phyloP scores from a whole-genome alignment of 2,888 invertebrate species.

The Sclerodermus sp. region DNA sequence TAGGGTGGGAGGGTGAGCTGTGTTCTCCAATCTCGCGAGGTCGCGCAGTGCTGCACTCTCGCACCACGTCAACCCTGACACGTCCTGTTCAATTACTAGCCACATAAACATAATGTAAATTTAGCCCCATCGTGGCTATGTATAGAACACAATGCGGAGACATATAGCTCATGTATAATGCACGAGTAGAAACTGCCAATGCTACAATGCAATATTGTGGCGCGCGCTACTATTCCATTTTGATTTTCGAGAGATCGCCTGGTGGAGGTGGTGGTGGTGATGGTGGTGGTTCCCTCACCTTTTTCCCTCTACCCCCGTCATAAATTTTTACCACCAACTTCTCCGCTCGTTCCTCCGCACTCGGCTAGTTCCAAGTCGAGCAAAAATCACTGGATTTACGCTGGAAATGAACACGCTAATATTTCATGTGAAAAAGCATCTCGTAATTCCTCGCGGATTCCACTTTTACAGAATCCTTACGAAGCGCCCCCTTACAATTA shows the following conservation, averaged over 20 bases:
- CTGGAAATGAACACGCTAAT: too few species aligned
- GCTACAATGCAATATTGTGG: conserved; percentile 31
- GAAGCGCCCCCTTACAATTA: too few species aligned
- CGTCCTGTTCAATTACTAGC: conserved; percentile 35
- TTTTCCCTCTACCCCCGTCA: not conserved
- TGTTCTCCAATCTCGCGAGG: too few species aligned
- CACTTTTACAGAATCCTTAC: too few species aligned
- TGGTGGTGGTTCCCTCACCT: not conserved
- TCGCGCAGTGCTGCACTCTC: too few species aligned
- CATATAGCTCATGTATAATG: conserved; percentile 39
- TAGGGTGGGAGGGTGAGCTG: too few species aligned
- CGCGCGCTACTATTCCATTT: not conserved
- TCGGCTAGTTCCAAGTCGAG: not conserved
- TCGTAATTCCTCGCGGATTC: too few species aligned
- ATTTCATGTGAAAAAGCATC: too few species aligned
- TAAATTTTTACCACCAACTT: not conserved
- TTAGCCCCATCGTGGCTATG: conserved; percentile 25
- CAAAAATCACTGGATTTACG: not conserved
- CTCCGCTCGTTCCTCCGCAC: not conserved
- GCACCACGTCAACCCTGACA: conserved; percentile 27
- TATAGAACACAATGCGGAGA: conserved; percentile 33
- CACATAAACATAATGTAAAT: conserved; percentile 43
- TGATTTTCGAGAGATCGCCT: too few species aligned
- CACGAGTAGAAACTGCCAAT: conserved; percentile 24
- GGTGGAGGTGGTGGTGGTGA: too few species aligned